A percentile compares a stretch with the other conserved stretches of the same genome.
phyloP scores from a whole-genome alignment of 1,140 invertebrate genomes.

The Batillaria attramentaria region DNA sequence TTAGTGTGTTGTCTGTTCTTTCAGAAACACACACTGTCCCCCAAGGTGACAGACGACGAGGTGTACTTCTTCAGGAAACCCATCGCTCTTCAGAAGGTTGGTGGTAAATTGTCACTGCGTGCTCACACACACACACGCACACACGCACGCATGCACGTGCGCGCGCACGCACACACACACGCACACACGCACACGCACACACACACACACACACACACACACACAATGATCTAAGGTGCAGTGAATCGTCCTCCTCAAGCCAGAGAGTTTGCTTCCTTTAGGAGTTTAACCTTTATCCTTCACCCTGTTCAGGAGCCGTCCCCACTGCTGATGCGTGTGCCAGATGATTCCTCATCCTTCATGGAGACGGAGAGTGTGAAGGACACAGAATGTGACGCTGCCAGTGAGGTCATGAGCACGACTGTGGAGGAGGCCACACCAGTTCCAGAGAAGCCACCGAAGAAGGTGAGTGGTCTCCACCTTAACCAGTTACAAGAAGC shows the following conservation, averaged over 20 bases:
- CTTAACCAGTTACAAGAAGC: too few species aligned
- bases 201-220: too few species aligned
- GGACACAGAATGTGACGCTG: conserved; percentile 46
- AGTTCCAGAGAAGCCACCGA: conserved; percentile 49
- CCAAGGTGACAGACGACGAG: conserved; percentile 94
- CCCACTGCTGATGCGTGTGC: conserved; percentile 73
- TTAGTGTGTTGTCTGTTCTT: conserved; percentile 42
- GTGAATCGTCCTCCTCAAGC: too few species aligned
- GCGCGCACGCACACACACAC: background rate
- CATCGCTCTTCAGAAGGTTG: conserved; percentile 81
- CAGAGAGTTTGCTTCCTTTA: too few species aligned
- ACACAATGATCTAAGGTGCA: too few species aligned
- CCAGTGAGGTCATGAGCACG: conserved; percentile 46
- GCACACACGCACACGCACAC: background rate
- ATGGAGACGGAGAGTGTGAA: conserved; percentile 53
- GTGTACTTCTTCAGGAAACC: conserved; percentile 87
- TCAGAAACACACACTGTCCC: conserved; percentile 86
- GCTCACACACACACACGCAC: background rate
- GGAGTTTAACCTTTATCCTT: too few species aligned
- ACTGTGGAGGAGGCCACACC: conserved; percentile 50
- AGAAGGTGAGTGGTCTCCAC: conserved; percentile 55
- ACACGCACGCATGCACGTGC: background rate
- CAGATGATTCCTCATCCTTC: conserved; percentile 53
- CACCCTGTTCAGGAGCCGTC: conserved; percentile 78
- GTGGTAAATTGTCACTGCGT: too few species aligned